A percentile compares a stretch with the other conserved stretches of the same genome.
Evolutionary conservation across 2,113 vertebrate genomes (phyloP).

Genomic region (Semnornis frantzii): DNA sequence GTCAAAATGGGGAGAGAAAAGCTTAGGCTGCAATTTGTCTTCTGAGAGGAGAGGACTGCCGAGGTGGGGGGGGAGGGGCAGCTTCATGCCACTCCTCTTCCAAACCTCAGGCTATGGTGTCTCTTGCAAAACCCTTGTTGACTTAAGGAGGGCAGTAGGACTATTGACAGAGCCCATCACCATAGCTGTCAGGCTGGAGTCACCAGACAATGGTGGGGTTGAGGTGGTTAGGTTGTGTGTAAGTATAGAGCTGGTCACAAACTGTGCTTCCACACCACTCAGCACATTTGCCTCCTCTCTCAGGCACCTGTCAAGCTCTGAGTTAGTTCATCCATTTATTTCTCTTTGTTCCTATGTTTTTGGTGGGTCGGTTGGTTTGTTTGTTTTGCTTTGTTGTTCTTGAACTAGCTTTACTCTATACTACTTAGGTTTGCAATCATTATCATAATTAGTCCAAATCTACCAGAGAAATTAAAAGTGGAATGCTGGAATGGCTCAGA

Average conservation of each 20-base stretch:
- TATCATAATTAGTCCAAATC: not conserved
- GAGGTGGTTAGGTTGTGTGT: not conserved
- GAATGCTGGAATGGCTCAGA: not conserved
- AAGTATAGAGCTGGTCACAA: not conserved
- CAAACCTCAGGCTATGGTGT: not conserved
- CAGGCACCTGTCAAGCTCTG: not conserved
- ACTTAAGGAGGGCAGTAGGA: not conserved
- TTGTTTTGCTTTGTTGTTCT: not conserved
- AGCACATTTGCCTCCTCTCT: not conserved
- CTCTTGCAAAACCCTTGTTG: slow-evolving; percentile 35
- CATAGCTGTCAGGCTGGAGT: not conserved
- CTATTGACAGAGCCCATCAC: slow-evolving; percentile 14
- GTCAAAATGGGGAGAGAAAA: not conserved
- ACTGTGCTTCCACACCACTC: not conserved
- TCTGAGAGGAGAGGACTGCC: not conserved
- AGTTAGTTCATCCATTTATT: not conserved
- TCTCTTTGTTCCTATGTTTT: not conserved
- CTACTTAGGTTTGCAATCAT: not conserved
- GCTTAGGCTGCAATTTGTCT: not conserved
- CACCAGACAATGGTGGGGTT: not conserved
- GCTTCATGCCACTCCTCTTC: not conserved
- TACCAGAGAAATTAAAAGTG: not conserved
- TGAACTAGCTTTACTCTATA: not conserved
- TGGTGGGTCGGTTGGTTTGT: not conserved
- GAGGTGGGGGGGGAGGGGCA: not conserved